Conservation (phyloP, 1,140 invertebrate genomes). For the Limonius californicus region DNA sequence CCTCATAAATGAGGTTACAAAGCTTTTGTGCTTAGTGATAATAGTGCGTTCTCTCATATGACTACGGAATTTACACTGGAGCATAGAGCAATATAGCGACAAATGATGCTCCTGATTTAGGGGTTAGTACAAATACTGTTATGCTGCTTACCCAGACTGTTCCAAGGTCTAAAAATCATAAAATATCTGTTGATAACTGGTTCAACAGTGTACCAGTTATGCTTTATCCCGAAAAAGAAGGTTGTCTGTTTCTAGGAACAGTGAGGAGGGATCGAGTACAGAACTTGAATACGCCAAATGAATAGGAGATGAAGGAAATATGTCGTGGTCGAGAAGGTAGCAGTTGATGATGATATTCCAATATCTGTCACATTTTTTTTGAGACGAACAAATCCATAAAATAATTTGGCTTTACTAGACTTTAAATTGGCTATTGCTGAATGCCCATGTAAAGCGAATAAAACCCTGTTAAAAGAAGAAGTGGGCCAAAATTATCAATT, state of each 20-base stretch:
- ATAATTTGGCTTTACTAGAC: background rate
- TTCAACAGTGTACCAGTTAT: background rate
- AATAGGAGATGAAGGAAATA: conserved; percentile 4
- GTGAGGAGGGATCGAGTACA: conserved; percentile 13
- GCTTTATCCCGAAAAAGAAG: background rate
- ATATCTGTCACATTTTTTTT: no score
- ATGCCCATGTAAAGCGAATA: background rate
- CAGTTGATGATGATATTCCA: conserved; percentile 9
- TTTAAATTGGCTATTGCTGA: background rate
- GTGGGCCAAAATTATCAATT: background rate
- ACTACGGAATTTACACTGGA: background rate
- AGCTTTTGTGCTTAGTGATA: background rate
- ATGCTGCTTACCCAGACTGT: background rate
- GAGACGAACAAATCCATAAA: background rate
- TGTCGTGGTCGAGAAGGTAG: conserved; percentile 4
- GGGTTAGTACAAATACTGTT: background rate
- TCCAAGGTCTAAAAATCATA: background rate
- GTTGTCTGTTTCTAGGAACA: background rate
- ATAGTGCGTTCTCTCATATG: background rate
- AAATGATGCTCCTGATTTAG: background rate
- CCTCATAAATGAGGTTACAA: no score
- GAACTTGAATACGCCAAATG: background rate
- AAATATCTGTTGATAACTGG: background rate
- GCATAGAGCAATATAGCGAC: background rate
- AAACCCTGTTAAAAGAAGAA: background rate